A percentile compares a stretch with the other conserved stretches of the same genome.
phyloP scores from a whole-genome alignment of 1,140 invertebrate genomes.

The Radopholus similis region DNA sequence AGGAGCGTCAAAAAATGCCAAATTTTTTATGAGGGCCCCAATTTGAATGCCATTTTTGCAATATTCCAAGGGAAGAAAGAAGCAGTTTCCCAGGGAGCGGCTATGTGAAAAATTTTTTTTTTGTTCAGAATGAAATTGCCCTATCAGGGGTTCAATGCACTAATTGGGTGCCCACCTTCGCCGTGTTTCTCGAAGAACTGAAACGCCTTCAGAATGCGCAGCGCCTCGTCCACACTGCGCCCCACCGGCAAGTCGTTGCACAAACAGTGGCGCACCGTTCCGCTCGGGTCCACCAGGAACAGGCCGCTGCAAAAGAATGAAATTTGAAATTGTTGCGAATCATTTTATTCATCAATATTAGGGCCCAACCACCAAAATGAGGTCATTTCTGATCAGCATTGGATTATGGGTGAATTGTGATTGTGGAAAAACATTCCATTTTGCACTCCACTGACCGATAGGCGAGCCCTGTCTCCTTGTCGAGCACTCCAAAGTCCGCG shows the following conservation, averaged over 20 bases:
- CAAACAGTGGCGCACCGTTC: constrained; percentile 63
- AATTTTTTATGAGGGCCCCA: too few species aligned
- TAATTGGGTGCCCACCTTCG: constrained; percentile 66
- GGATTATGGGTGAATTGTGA: not conserved
- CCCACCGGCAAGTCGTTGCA: constrained; percentile 81
- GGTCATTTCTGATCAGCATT: too few species aligned
- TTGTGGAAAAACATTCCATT: not conserved
- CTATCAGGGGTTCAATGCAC: constrained; percentile 7
- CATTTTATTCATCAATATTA: too few species aligned
- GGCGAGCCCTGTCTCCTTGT: constrained; percentile 79
- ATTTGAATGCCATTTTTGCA: too few species aligned
- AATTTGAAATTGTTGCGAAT: not conserved
- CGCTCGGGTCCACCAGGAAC: constrained; percentile 71
- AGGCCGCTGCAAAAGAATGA: constrained; percentile 60
- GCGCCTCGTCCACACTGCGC: constrained; percentile 81
- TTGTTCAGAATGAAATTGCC: not conserved
- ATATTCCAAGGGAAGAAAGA: too few species aligned
- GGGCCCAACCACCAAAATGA: too few species aligned
- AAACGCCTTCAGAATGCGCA: constrained; percentile 83
- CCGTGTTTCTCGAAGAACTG: constrained; percentile 88
- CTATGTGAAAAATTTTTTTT: too few species aligned
- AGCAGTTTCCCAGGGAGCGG: too few species aligned
- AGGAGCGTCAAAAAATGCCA: not conserved
- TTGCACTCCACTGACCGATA: constrained; percentile 69
- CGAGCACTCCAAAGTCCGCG: constrained; percentile 77